Evolutionary conservation across 1,140 invertebrate genomes (phyloP), one percentile per base, ranked within the genome.

Genomic region (Periplaneta americana): DNA sequence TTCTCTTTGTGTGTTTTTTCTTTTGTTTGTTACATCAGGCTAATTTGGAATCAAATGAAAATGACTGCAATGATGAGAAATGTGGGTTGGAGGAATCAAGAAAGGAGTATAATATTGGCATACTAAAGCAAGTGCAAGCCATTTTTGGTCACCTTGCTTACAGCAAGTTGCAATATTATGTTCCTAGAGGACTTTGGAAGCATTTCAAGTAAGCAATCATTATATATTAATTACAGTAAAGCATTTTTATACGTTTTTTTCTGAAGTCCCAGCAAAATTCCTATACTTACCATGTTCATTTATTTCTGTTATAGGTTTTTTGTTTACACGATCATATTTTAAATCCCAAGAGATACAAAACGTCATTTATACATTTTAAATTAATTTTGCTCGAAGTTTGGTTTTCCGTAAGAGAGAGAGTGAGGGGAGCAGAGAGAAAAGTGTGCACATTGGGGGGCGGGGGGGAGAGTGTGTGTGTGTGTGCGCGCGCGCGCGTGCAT

Each of bases 111-210:
- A 98, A 99, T 87, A 93, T 99, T 74, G 96, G 95, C 31, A 98
- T 99, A 85, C 89, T 99, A 31, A 98, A 98, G 89, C 97, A 99
- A 90, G 95, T 99, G 74, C 98, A 99, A 90, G 96, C 96, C 11
- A 99, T 99, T 87, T 99, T 99, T 89, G 98, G 97, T 76, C 97
- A 99, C 90, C 91, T 99, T 84, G 96, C 97, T 75, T 96, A 97
- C 86, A 98, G 97, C 87, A 97, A 98, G 87, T 90, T 99, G 28
- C 98, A 99, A 89, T 99, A 98, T 91, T 99, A 99, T 89, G 95
- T 99, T 86, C 98, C 98, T 18, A 93, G 94, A 84, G 98, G 98
- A 35, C 93, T 99, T 82, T 99, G 98, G 98, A 97, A 96, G 86
- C 97, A 99, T 91, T 99, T 99, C 87, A 98, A 96, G 96, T 98